Evolutionary conservation across 64 coral and sea anemone species (phyloP).

Genomic region (Montipora capricornis): DNA sequence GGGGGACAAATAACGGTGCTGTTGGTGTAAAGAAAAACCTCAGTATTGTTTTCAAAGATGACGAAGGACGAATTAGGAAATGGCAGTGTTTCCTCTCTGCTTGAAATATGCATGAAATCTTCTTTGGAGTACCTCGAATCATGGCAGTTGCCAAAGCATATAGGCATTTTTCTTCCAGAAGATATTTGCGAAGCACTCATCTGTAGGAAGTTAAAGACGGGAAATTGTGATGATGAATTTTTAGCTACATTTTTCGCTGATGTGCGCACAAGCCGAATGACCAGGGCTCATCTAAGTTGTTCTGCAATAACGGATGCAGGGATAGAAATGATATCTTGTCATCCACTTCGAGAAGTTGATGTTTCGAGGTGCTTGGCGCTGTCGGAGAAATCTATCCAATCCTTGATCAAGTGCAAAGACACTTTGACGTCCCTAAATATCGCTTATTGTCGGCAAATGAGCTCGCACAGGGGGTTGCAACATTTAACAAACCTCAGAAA

Average conservation of each 20-base stretch:
- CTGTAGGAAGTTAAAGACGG: conserved; percentile 77
- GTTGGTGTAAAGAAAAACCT: neutral
- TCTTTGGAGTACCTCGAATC: conserved; percentile 82
- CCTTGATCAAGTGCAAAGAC: conserved; percentile 68
- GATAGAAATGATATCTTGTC: conserved; percentile 57
- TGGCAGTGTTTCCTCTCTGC: conserved; percentile 70
- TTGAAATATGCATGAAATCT: conserved; percentile 75
- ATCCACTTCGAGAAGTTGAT: conserved; percentile 84
- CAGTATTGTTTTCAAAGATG: conserved; percentile 5
- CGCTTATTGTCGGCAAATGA: conserved; percentile 47
- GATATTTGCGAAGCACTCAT: conserved; percentile 92
- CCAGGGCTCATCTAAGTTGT: conserved; percentile 65
- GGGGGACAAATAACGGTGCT: neutral
- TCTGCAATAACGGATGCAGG: conserved; percentile 79
- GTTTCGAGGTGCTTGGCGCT: conserved; percentile 62
- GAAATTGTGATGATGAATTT: conserved; percentile 82
- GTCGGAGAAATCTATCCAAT: conserved; percentile 66
- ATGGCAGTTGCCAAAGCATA: conserved; percentile 12
- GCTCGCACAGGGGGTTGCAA: conserved; percentile 49
- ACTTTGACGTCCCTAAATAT: conserved; percentile 77
- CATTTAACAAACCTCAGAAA: conserved; percentile 56
- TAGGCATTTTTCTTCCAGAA: conserved; percentile 81
- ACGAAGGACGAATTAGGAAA: conserved; percentile 52
- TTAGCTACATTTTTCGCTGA: conserved; percentile 73
- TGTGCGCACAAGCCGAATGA: conserved; percentile 82